Evolutionary conservation across 2,888 invertebrate species (phyloP), one percentile per base, ranked within the genome.

Genomic region (Danaus chrysippus): DNA sequence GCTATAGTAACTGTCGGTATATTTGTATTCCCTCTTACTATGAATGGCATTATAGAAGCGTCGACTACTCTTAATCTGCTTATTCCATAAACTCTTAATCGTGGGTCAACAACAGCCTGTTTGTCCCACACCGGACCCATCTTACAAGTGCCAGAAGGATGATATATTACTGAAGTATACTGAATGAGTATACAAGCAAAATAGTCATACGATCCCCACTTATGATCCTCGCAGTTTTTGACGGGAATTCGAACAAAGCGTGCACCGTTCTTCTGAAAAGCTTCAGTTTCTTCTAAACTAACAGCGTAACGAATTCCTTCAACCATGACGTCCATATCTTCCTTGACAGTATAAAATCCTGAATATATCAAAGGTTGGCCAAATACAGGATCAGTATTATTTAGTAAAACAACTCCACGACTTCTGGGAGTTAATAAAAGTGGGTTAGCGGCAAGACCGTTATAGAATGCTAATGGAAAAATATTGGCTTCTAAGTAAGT

Each of bases 1-100:
- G 93, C 97, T 59, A 97, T 96, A 96, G 97, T 97, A 10, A 97
- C 94, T 0, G 94, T 93, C 0, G 96, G 95, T 0, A 95, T 96
- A 78, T 97, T 96, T 0, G 96, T 96, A 79, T 97, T 97, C 10
- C 95, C 96, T 75, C 92, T 82, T 0, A 93, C 86, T 67, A 94
- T 92, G 17, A 82, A 78, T 0, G 94, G 94, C 93, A 94, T 94
- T 41, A 94, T 92, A 0, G 94, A 94, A 0, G 94, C 91, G 75
- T 95, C 95, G 12, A 94, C 91, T 0, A 95, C 95, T 73, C 95
- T 86, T 42, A 95, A 78, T 17, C 91, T 90, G 43, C 87, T 81
- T 5, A 95, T 87, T 1, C 94, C 94, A 72, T 94, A 91, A 0
- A 94, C 94, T 69, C 84, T 87, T 54, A 95, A 80, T 70, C 91